Evolutionary conservation across 2,888 invertebrate genomes (phyloP), one percentile per base, ranked within the genome.

Genomic region (Apantesis nais): DNA sequence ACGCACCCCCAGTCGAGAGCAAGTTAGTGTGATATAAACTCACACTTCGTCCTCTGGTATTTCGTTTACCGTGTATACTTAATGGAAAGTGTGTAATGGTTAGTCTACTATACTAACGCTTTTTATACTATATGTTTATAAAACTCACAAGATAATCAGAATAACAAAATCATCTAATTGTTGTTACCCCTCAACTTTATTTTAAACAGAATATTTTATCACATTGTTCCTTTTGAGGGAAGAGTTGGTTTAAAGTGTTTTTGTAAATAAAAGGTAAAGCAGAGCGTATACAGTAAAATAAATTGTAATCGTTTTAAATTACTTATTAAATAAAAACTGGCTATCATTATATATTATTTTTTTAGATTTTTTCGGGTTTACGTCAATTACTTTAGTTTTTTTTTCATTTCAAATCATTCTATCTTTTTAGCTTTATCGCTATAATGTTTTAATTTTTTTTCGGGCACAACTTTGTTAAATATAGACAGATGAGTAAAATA

Each of bases 101-200:
- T 44, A 44, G 4, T 44, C 7, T 44, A 41, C 16, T 41, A 5
- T 41, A 14, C 16, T 5, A 16, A 16, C 3, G 16, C 16, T 16
- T 44, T 44, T 16, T 44, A 44, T 16, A 44, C 41, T 44, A 44
- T 16, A 16, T 44, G 41, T n/a, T 44, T 86, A 86, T 85, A 86
- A 85, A 86, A 85, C 87, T 88, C 80, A 78, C 83, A 80, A 84
- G 83, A 86, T 84, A 88, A 88, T 87, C 86, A 85, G 83, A 83
- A 87, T 82, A 86, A 86, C 87, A 86, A 86, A 84, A 83, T 79
- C 80, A 70, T 74, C 69, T 78, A 79, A 84, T 84, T 84, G 83
- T 82, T 79, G 78, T 67, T 70, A 67, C 67, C 63, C 74, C 65
- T 71, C 70, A 77, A 83, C 73, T 84, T 84, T 78, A 79, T 83